Evolutionary conservation across 1,140 invertebrate genomes (phyloP).

Genomic region (Archegozetes longisetosus): DNA sequence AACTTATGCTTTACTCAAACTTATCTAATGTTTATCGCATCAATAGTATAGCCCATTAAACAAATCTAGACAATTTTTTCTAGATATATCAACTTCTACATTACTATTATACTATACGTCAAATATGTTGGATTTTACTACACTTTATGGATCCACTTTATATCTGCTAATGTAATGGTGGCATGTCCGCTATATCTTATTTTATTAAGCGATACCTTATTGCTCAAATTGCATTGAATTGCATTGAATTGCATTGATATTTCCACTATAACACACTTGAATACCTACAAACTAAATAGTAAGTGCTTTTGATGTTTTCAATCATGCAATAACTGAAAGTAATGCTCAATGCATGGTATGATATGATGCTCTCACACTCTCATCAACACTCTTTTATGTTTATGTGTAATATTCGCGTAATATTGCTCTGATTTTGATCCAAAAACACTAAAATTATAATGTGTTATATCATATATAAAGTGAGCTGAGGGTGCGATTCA

Average conservation of each 20-base stretch:
- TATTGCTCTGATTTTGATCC: not conserved
- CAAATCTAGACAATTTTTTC: no score
- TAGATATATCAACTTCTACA: no score
- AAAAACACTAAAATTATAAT: not conserved
- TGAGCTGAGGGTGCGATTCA: not conserved
- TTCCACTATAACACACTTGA: not conserved
- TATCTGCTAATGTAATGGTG: no score
- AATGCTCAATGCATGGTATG: not conserved
- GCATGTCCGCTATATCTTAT: not conserved
- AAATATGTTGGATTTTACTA: no score
- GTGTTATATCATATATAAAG: not conserved
- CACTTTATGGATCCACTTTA: no score
- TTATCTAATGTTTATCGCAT: no score
- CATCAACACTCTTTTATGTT: not conserved
- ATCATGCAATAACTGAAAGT: not conserved
- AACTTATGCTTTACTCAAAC: no score
- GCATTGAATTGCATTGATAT: not conserved
- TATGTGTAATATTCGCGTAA: not conserved
- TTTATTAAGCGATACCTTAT: not conserved
- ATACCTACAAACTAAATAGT: not conserved
- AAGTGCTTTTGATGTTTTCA: not conserved
- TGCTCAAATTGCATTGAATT: not conserved
- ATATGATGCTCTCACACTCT: not conserved
- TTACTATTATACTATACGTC: no score
- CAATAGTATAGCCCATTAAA: no score